Conservation (phyloP, 2,113 vertebrate genomes). For the Alligator sinensis region DNA sequence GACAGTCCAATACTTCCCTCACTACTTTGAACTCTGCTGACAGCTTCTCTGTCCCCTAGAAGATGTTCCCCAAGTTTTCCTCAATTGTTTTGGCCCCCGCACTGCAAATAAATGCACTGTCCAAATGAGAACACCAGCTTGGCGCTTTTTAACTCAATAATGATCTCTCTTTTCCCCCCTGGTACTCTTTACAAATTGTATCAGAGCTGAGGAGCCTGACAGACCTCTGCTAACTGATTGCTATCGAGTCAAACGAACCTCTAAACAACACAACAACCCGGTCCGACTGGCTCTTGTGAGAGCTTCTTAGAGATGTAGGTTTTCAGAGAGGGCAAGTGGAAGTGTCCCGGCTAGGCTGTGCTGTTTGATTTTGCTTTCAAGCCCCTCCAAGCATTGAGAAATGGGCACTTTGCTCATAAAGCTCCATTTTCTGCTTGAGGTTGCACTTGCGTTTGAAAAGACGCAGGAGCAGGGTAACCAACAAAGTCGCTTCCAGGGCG, state of each 20-base stretch:
- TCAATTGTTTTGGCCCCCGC: background rate
- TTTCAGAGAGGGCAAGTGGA: constrained; percentile 32
- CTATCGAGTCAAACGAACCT: constrained; percentile 24
- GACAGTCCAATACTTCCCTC: background rate
- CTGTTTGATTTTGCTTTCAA: constrained; percentile 25
- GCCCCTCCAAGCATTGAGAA: constrained; percentile 21
- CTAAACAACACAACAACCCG: background rate
- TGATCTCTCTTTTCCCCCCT: background rate
- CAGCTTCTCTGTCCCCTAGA: background rate
- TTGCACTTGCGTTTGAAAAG: constrained; percentile 64
- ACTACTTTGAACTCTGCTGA: background rate
- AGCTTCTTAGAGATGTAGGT: constrained; percentile 10
- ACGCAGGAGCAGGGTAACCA: background rate
- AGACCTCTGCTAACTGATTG: constrained; percentile 41
- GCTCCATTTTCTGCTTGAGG: constrained; percentile 36
- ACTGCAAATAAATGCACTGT: background rate
- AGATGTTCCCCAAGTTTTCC: constrained; percentile 9
- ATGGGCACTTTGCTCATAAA: constrained; percentile 30
- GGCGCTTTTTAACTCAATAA: background rate
- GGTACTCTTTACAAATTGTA: constrained; percentile 21
- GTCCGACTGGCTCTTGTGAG: constrained; percentile 31
- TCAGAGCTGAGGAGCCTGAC: constrained; percentile 41
- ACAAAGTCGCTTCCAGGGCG: constrained; percentile 62
- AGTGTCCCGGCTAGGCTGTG: constrained; percentile 33
- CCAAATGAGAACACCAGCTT: background rate